These are phyloP conservation scores for Psittacula cyanocephala DNA, from an alignment of 2,113 vertebrate species.

Conservation along the genomic window DNA sequence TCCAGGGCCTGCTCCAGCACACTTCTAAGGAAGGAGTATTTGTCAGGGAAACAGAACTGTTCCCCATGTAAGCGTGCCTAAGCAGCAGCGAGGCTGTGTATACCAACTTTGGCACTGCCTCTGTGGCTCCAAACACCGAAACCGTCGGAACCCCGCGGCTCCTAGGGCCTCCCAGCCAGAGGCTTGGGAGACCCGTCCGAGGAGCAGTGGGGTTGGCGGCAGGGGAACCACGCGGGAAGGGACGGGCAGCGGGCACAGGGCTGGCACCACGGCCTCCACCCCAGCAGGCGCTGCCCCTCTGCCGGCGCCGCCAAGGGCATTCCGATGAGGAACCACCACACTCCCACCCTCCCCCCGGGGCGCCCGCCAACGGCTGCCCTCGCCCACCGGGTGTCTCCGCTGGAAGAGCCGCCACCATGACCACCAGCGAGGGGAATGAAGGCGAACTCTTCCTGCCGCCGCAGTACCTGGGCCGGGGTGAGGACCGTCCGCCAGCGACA, in stretches of 20 bases:
- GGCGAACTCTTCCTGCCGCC: background rate
- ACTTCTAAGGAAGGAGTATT: background rate
- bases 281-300: background rate
- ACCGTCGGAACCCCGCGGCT: background rate
- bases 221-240: background rate
- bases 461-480: background rate
- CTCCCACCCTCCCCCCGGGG: background rate
- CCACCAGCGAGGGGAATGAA: too few relatives aligned
- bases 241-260: background rate
- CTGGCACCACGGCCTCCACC: background rate
- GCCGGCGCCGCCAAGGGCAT: background rate
- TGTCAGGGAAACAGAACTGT: accelerated
- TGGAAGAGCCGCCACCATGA: too few relatives aligned
- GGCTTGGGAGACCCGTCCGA: background rate
- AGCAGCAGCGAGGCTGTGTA: background rate
- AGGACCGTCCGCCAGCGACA: background rate
- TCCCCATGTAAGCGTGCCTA: accelerated
- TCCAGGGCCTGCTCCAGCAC: background rate
- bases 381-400: background rate
- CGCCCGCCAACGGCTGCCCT: background rate
- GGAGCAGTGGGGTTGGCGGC: too few relatives aligned
- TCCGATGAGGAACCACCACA: background rate
- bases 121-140: background rate
- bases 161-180: background rate
- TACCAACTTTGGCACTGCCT: background rate